Evolutionary conservation across 1,140 invertebrate species (phyloP).

Genomic region (Ceratina australensis): DNA sequence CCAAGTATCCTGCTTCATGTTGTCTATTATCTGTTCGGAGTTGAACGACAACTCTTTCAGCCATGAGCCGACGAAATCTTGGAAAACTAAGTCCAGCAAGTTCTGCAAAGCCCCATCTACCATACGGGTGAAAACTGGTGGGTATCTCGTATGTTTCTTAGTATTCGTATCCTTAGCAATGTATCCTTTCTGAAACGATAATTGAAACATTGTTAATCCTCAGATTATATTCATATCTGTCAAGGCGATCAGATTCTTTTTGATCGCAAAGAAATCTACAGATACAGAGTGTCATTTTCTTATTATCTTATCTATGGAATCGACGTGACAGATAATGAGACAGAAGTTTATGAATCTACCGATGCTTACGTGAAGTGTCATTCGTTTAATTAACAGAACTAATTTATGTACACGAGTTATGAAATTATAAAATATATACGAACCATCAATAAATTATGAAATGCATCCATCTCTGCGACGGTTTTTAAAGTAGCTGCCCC

Average conservation of each 20-base stretch:
- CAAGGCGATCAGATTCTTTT: no score
- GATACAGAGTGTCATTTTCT: not conserved
- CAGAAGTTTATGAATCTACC: not conserved
- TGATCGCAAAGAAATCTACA: not conserved
- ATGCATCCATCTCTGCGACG: slow-evolving; percentile 77
- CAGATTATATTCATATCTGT: not conserved
- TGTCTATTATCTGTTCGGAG: slow-evolving; percentile 81
- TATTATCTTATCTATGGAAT: slow-evolving; percentile 18
- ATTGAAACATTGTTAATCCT: not conserved
- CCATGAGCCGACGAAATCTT: slow-evolving; percentile 90
- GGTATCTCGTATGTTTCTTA: slow-evolving; percentile 79
- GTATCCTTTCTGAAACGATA: slow-evolving; percentile 71
- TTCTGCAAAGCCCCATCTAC: slow-evolving; percentile 91
- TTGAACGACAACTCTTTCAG: slow-evolving; percentile 84
- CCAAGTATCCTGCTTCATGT: slow-evolving; percentile 91
- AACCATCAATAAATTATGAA: slow-evolving; percentile 80
- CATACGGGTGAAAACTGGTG: slow-evolving; percentile 87
- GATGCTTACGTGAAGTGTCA: no score
- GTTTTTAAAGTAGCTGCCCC: slow-evolving; percentile 76
- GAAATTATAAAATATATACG: slow-evolving; percentile 12
- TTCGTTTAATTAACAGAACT: no score
- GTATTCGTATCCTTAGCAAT: slow-evolving; percentile 63
- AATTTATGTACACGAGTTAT: no score
- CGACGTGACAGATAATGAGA: not conserved
- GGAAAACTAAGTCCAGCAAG: slow-evolving; percentile 88